Base-by-base conservation (phyloP, 2,113 vertebrate genomes). In the Grus americana region DNA sequence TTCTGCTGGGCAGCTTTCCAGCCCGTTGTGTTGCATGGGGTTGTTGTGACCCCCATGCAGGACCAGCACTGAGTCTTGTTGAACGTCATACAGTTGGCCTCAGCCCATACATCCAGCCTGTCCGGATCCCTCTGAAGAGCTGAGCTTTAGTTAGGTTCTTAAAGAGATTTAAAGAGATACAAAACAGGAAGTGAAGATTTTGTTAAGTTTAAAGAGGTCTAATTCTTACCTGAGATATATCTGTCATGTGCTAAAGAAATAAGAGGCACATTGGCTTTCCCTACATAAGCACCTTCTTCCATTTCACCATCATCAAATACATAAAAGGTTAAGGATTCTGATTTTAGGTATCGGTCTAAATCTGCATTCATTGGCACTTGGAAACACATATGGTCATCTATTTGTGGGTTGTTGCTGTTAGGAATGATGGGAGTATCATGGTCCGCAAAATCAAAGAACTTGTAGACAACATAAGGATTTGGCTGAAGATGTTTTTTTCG, bases 401-500 rank as follows among this genome's bases (percentile, higher is more conserved):
- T 99, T 57, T 97, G 93, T 9, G 99, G 99, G 40, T 98, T 84
- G 65, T 86, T 96, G 96, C 96, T 98, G 96, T 98, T 98, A 15
- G 97, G 94, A 59, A 98, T 88, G 88, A 98, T 98, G 82, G 97
- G n/a, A 29, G 99, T 99, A 65, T 99, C 98, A 67, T 99, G 97
- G 97, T 99, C 98, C 27, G 98, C 96, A 92, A 99, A 99, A 96
- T 98, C 86, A 68, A 98, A 99, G 96, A 99, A 98, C 97, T 98
- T 99, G 98, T 99, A 99, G 95, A 99, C 97, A 58, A 99, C 98
- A 6, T 99, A 99, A 57, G 99, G 97, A 93, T 97, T 98, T 24
- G 98, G 99, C 87, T 97, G 98, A 29, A 65, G 52, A 52, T 95
- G 80, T 40, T 92, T 94, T 54, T 74, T 79, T 87, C 70, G 94